phyloP scores from a whole-genome alignment of 1,140 invertebrate genomes.

The Drosophila mauritiana region DNA sequence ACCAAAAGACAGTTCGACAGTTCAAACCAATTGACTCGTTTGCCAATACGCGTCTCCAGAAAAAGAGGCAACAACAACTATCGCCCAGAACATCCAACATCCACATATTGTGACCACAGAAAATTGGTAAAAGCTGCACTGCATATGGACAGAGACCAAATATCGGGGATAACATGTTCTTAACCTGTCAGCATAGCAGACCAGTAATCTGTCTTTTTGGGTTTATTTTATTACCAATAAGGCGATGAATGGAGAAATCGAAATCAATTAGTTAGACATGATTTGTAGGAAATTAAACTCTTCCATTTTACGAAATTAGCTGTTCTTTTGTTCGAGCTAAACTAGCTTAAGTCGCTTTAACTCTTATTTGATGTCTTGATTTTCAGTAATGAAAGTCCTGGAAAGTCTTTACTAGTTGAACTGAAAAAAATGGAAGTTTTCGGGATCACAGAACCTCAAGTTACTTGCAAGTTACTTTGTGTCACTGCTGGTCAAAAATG shows the following conservation, averaged over 20 bases:
- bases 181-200: constrained; percentile 12
- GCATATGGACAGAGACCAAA: constrained; percentile 34
- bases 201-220: constrained; percentile 12
- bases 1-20: constrained; percentile 62
- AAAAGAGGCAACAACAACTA: constrained; percentile 18
- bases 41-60: constrained; percentile 67
- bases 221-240: constrained; percentile 13
- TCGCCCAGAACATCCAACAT: constrained; percentile 14
- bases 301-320: too few species aligned
- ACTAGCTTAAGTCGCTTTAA: too few species aligned
- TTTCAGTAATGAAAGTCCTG: too few species aligned
- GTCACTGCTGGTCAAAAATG: constrained; percentile 58
- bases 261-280: background rate
- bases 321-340: too few species aligned
- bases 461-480: constrained; percentile 49
- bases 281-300: background rate
- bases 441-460: background rate
- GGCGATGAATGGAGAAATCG: constrained; percentile 8
- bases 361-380: too few species aligned
- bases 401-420: too few species aligned
- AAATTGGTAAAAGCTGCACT: constrained; percentile 30
- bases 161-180: constrained; percentile 39
- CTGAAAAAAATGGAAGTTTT: background rate
- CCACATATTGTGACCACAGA: constrained; percentile 2
- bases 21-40: constrained; percentile 73